phyloP scores from a whole-genome alignment of 2,113 vertebrate genomes.

The Polyodon spathula region DNA sequence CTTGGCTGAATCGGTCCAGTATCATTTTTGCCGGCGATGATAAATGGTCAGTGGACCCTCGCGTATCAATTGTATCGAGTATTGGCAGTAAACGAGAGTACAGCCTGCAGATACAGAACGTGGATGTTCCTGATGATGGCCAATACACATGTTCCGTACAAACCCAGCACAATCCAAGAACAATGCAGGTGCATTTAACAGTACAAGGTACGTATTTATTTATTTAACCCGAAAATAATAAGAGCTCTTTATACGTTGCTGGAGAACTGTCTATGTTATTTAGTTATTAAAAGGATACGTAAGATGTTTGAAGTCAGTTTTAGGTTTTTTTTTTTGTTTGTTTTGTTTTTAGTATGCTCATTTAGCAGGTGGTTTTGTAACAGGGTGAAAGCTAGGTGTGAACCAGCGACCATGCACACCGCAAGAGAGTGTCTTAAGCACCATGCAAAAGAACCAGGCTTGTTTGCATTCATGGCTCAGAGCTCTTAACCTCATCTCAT shows the following conservation, averaged over 20 bases:
- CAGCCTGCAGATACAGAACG: constrained; percentile 95
- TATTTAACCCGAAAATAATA: neutral
- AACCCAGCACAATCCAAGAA: constrained; percentile 79
- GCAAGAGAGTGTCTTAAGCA: too few species aligned
- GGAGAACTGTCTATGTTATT: too few species aligned
- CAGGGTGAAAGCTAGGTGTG: too few species aligned
- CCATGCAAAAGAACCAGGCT: too few species aligned
- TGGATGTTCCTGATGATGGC: constrained; percentile 89
- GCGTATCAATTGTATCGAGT: constrained; percentile 84
- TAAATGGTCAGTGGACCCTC: constrained; percentile 94
- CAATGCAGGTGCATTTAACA: constrained; percentile 86
- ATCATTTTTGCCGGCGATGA: constrained; percentile 93
- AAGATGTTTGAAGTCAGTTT: too few species aligned
- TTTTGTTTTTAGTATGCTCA: too few species aligned
- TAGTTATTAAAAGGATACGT: too few species aligned
- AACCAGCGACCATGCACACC: too few species aligned
- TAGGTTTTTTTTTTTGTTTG: too few species aligned
- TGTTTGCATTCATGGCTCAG: too few species aligned
- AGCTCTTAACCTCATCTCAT: too few species aligned
- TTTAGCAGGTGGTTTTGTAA: too few species aligned
- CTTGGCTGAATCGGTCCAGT: constrained; percentile 96
- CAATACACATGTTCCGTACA: constrained; percentile 93
- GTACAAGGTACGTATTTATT: constrained; percentile 76
- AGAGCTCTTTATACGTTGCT: neutral
- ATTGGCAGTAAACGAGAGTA: constrained; percentile 78